A percentile compares a stretch with the other conserved stretches of the same genome.
Evolutionary conservation across 2,113 vertebrate species (phyloP).

Genomic region (Corythornis cristatus): DNA sequence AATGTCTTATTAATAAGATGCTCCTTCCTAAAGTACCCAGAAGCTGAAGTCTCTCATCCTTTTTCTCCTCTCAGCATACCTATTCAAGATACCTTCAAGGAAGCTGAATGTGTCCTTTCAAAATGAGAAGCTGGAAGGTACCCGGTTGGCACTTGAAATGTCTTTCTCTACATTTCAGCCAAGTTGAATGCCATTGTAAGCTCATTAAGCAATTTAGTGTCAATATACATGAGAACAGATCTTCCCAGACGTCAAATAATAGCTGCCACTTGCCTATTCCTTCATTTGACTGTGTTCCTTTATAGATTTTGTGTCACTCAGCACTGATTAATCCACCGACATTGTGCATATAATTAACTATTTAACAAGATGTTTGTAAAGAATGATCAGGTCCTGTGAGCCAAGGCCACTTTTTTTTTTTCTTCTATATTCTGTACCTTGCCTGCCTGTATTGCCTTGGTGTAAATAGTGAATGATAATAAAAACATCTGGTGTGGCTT

Average conservation of each 20-base stretch:
- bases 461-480: background rate
- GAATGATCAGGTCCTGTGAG: background rate
- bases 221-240: background rate
- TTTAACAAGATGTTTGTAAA: background rate
- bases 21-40: background rate
- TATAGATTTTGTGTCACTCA: background rate
- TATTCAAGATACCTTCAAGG: background rate
- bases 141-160: background rate
- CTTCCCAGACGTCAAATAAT: background rate
- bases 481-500: slow-evolving; percentile 28
- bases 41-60: background rate
- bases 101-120: background rate
- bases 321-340: background rate
- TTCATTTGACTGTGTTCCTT: background rate
- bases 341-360: background rate
- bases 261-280: background rate
- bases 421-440: fast-evolving
- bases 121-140: background rate
- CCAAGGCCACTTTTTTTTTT: background rate
- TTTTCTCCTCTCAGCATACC: background rate
- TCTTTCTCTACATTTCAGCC: background rate
- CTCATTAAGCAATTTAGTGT: background rate
- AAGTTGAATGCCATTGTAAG: background rate
- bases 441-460: background rate
- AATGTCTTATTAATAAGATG: background rate